Evolutionary conservation across 2,888 invertebrate species (phyloP).

Genomic region (Brassicogethes aeneus): DNA sequence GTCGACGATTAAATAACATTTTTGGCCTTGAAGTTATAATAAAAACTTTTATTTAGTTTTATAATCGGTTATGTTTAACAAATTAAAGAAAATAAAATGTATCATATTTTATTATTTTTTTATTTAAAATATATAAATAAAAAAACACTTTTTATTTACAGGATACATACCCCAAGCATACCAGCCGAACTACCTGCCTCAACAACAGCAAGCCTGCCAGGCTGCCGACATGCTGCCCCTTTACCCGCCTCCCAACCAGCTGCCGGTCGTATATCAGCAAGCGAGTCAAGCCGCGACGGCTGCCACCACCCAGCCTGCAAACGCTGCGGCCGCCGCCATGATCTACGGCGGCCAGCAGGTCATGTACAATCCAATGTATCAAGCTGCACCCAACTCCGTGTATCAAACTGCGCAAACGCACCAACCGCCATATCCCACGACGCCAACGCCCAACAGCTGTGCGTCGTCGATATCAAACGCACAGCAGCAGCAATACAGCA

Average conservation of each 20-base stretch:
- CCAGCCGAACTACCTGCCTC: constrained; percentile 10
- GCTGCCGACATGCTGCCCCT: constrained; percentile 25
- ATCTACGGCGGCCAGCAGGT: constrained; percentile 30
- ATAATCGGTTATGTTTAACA: no score
- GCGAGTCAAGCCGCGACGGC: constrained; percentile 11
- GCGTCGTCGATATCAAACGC: constrained; percentile 19
- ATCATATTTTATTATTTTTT: no score
- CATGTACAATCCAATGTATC: constrained; percentile 25
- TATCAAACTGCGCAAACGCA: constrained; percentile 5
- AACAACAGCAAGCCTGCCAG: constrained; percentile 16
- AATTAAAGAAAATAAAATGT: no score
- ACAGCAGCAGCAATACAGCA: constrained; percentile 2
- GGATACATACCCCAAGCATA: constrained; percentile 8
- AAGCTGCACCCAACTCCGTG: constrained; percentile 6
- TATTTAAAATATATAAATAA: no score
- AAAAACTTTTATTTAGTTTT: no score
- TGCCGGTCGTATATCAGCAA: constrained; percentile 27
- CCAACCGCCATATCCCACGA: constrained; percentile 21
- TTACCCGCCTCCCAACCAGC: constrained; percentile 25
- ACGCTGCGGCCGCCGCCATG: constrained; percentile 20
- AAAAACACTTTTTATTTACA: constrained; percentile 5
- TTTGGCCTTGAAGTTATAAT: no score
- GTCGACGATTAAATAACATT: no score
- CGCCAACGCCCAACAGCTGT: constrained; percentile 31
- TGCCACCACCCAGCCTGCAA: constrained; percentile 19